A percentile compares a stretch with the other conserved stretches of the same genome.
phyloP scores from a whole-genome alignment of 2,888 invertebrate genomes.

The Eutolmus rufibarbis region DNA sequence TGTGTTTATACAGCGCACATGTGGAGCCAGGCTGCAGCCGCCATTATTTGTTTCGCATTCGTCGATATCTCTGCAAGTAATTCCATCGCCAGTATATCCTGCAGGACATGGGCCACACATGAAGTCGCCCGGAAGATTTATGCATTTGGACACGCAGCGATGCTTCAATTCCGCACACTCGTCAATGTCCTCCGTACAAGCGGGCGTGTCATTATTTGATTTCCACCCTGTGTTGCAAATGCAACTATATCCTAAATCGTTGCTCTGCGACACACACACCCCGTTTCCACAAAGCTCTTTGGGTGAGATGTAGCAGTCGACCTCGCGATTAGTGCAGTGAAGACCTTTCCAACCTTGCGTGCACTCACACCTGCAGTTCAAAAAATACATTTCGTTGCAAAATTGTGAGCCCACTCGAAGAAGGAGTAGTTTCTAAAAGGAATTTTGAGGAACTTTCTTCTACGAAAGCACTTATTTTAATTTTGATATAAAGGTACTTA shows the following conservation, averaged over 20 bases:
- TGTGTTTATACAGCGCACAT: constrained; percentile 87
- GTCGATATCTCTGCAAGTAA: constrained; percentile 84
- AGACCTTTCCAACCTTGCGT: constrained; percentile 78
- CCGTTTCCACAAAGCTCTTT: constrained; percentile 88
- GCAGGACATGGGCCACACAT: constrained; percentile 85
- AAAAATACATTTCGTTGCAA: too few species aligned
- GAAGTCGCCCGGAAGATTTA: constrained; percentile 89
- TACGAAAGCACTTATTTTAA: too few species aligned
- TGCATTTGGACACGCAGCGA: constrained; percentile 83
- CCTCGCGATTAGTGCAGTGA: constrained; percentile 78
- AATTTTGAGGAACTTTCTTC: too few species aligned
- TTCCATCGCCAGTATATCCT: constrained; percentile 89
- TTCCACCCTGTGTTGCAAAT: constrained; percentile 91
- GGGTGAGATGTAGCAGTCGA: constrained; percentile 74
- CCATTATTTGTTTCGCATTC: constrained; percentile 86
- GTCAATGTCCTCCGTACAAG: constrained; percentile 85
- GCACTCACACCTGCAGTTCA: constrained; percentile 73
- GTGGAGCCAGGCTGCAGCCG: constrained; percentile 84
- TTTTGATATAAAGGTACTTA: too few species aligned
- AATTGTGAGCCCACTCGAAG: too few species aligned
- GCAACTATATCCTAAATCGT: constrained; percentile 74
- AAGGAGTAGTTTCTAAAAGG: too few species aligned
- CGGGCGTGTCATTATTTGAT: constrained; percentile 69
- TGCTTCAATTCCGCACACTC: constrained; percentile 78
- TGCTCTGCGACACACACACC: constrained; percentile 74